A percentile compares a stretch with the other conserved stretches of the same genome.
phyloP scores from a whole-genome alignment of 2,888 invertebrate species.

The Zygaena filipendulae region DNA sequence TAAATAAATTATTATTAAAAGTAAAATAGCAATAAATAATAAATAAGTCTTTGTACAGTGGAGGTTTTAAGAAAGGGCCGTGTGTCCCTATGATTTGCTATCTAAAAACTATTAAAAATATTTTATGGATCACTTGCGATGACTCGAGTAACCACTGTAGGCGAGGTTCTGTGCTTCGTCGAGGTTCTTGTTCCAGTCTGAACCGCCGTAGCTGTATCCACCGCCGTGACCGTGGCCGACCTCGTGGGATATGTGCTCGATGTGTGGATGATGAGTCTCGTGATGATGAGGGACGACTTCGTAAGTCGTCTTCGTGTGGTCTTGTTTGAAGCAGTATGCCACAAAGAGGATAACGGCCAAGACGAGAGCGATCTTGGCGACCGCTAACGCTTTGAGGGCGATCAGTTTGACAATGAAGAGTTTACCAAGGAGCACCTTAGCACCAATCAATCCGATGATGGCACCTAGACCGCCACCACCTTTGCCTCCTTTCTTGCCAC shows the following conservation, averaged over 20 bases:
- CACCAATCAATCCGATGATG: slow-evolving; percentile 72
- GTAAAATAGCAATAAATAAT: slow-evolving; percentile 40
- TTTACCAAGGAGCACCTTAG: slow-evolving; percentile 51
- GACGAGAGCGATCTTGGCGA: slow-evolving; percentile 84
- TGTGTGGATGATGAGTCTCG: slow-evolving; percentile 71
- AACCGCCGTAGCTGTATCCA: slow-evolving; percentile 35
- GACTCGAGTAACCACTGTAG: slow-evolving; percentile 72
- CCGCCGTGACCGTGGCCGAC: slow-evolving; percentile 36
- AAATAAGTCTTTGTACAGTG: slow-evolving; percentile 62
- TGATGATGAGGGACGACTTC: slow-evolving; percentile 64
- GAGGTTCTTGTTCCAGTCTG: slow-evolving; percentile 67
- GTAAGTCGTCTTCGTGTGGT: slow-evolving; percentile 54
- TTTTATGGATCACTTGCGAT: slow-evolving; percentile 24
- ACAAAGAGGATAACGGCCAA: slow-evolving; percentile 75
- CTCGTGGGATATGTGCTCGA: slow-evolving; percentile 57
- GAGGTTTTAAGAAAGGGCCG: slow-evolving; percentile 24
- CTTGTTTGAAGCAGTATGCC: slow-evolving; percentile 53
- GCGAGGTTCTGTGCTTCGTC: slow-evolving; percentile 76
- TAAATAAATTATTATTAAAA: slow-evolving; percentile 35
- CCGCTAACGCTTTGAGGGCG: slow-evolving; percentile 83
- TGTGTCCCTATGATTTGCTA: slow-evolving; percentile 10
- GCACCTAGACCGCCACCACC: slow-evolving; percentile 75
- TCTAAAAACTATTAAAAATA: not conserved
- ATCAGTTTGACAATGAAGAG: slow-evolving; percentile 83
- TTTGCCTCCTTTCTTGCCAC: slow-evolving; percentile 73